Conservation (phyloP, 2,797 vertebrate species). For the Poecilia wingei region DNA sequence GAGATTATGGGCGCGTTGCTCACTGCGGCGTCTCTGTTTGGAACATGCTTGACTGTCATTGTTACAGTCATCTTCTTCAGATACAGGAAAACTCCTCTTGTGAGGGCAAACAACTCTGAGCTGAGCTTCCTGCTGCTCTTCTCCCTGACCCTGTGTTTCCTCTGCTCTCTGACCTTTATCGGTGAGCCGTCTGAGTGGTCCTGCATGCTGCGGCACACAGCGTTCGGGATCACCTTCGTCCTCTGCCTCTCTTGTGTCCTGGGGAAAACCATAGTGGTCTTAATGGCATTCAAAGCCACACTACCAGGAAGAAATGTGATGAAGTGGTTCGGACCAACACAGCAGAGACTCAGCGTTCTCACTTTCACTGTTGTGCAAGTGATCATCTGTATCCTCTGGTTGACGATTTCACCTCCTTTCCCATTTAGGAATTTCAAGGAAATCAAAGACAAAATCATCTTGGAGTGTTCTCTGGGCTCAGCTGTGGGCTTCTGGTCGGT, state of each 20-base stretch:
- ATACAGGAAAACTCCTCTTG: conserved; percentile 20
- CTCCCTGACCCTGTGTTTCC: conserved; percentile 75
- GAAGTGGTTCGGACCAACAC: conserved; percentile 78
- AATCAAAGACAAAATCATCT: conserved; percentile 11
- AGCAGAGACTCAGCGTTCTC: conserved; percentile 79
- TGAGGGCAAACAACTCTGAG: conserved; percentile 76
- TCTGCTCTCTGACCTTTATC: conserved; percentile 76
- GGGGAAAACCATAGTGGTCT: conserved; percentile 59
- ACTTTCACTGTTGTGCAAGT: conserved; percentile 75
- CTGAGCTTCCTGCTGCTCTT: conserved; percentile 77
- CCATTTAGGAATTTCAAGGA: conserved; percentile 7
- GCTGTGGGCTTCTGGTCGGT: conserved; percentile 72
- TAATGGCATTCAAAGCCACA: conserved; percentile 80
- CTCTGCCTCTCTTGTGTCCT: conserved; percentile 81
- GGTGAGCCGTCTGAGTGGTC: conserved; percentile 79
- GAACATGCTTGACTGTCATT: conserved; percentile 35
- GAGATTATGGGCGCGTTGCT: conserved; percentile 74
- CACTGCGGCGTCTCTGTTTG: conserved; percentile 60
- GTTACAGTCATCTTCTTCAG: conserved; percentile 9
- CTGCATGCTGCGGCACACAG: conserved; percentile 81
- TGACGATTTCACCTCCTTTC: conserved; percentile 39
- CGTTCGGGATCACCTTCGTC: conserved; percentile 81
- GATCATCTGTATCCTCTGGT: conserved; percentile 77
- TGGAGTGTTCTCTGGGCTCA: conserved; percentile 71
- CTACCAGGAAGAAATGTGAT: conserved; percentile 74